Percentiles rank a stretch among this genome's conserved stretches.
Evolutionary conservation across 2,113 vertebrate species (phyloP).

Genomic region (Aspidoscelis tigris): DNA sequence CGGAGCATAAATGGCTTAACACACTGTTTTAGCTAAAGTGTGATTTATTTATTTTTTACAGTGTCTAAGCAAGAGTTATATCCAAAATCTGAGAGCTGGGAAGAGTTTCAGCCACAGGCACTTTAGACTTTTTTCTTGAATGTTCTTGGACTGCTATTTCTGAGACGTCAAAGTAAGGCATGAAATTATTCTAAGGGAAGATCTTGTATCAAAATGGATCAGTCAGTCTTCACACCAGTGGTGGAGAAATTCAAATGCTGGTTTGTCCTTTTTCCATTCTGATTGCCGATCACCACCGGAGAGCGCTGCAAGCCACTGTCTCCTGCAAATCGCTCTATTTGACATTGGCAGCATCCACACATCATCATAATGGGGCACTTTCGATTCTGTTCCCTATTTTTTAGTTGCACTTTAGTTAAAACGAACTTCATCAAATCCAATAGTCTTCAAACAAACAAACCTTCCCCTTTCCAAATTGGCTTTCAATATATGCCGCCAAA

Average conservation of each 20-base stretch:
- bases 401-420: conserved; percentile 5
- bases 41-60: neutral
- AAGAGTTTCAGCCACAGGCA: neutral
- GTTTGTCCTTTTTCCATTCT: neutral
- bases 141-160: neutral
- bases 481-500: conserved; percentile 34
- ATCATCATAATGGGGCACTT: neutral
- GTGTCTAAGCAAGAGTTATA: neutral
- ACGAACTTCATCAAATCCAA: conserved; percentile 3
- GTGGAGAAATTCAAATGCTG: neutral
- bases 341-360: too few species aligned
- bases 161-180: neutral
- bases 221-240: neutral
- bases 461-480: conserved; percentile 29
- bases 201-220: neutral
- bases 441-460: neutral
- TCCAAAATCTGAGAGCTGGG: neutral
- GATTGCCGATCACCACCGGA: neutral
- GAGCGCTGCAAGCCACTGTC: neutral
- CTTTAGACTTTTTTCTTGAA: too few species aligned
- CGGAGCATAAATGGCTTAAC: neutral
- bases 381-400: conserved; percentile 14
- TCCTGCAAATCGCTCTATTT: too few species aligned
- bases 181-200: neutral
- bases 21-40: neutral